These are phyloP conservation scores for Coecobrya sp. DNA, from an alignment of 2,888 invertebrate species.

Conservation along the genomic window DNA sequence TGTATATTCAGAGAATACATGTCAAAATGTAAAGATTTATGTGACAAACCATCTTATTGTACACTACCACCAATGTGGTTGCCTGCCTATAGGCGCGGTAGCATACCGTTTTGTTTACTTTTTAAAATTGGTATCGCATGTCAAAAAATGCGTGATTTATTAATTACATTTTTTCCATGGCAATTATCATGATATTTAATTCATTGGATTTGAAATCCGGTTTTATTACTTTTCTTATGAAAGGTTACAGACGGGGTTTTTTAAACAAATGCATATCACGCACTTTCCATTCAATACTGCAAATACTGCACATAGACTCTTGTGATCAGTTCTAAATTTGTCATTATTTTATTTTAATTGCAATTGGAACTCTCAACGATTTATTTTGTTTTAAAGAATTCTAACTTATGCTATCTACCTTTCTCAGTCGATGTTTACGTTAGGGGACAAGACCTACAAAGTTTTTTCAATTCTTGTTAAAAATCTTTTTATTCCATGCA, in stretches of 20 bases:
- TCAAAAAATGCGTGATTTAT: constrained; percentile 76
- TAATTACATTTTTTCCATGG: constrained; percentile 44
- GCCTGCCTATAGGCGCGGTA: background rate
- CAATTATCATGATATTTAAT: background rate
- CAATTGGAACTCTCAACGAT: constrained; percentile 58
- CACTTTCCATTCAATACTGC: no score
- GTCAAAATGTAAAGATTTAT: constrained; percentile 71
- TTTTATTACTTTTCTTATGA: background rate
- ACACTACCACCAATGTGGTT: constrained; percentile 24
- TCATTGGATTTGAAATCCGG: constrained; percentile 33
- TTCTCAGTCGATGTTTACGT: background rate
- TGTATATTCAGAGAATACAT: constrained; percentile 65
- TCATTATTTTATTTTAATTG: background rate
- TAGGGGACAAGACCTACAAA: background rate
- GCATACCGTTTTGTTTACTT: constrained; percentile 61
- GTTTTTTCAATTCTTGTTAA: background rate
- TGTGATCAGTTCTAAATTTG: background rate
- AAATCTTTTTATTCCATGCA: constrained; percentile 19
- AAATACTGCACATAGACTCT: no score
- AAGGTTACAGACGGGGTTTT: background rate
- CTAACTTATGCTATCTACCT: background rate
- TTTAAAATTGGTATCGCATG: constrained; percentile 61
- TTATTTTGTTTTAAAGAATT: constrained; percentile 37
- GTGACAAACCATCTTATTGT: constrained; percentile 62
- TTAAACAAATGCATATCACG: background rate